Evolutionary conservation across 2,113 vertebrate genomes (phyloP).

Genomic region (Orthonyx spaldingii): DNA sequence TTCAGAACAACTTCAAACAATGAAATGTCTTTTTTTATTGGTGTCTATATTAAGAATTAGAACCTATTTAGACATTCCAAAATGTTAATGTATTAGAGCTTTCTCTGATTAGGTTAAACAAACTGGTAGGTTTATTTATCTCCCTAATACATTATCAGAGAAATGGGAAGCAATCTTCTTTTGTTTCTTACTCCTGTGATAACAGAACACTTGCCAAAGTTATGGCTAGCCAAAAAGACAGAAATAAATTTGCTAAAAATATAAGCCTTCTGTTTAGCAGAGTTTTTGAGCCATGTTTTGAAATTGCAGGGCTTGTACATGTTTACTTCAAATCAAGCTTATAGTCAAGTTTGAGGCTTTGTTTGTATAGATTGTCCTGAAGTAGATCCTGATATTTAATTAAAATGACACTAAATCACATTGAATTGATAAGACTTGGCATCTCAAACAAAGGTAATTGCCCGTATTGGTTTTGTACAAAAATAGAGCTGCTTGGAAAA

Average conservation of each 20-base stretch:
- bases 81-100: slow-evolving; percentile 33
- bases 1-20: slow-evolving; percentile 55
- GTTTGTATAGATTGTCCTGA: slow-evolving; percentile 78
- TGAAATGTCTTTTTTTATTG: slow-evolving; percentile 50
- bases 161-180: slow-evolving; percentile 70
- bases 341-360: slow-evolving; percentile 77
- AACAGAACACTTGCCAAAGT: slow-evolving; percentile 76
- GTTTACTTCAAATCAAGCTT: slow-evolving; percentile 77
- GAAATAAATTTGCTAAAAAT: slow-evolving; percentile 79
- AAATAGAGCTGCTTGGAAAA: slow-evolving; percentile 81
- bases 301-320: slow-evolving; percentile 65
- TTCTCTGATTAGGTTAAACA: slow-evolving; percentile 58
- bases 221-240: slow-evolving; percentile 76
- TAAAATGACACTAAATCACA: slow-evolving; percentile 83
- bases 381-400: slow-evolving; percentile 81
- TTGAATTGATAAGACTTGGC: slow-evolving; percentile 84
- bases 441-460: slow-evolving; percentile 85
- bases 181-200: slow-evolving; percentile 77
- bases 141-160: slow-evolving; percentile 64
- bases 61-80: slow-evolving; percentile 47
- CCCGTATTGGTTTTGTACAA: slow-evolving; percentile 80
- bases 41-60: slow-evolving; percentile 58
- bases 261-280: slow-evolving; percentile 75
- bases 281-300: slow-evolving; percentile 74
- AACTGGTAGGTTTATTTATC: slow-evolving; percentile 55